These are phyloP conservation scores for Tillus elongatus DNA, from an alignment of 2,888 invertebrate species.

Conservation along the genomic window DNA sequence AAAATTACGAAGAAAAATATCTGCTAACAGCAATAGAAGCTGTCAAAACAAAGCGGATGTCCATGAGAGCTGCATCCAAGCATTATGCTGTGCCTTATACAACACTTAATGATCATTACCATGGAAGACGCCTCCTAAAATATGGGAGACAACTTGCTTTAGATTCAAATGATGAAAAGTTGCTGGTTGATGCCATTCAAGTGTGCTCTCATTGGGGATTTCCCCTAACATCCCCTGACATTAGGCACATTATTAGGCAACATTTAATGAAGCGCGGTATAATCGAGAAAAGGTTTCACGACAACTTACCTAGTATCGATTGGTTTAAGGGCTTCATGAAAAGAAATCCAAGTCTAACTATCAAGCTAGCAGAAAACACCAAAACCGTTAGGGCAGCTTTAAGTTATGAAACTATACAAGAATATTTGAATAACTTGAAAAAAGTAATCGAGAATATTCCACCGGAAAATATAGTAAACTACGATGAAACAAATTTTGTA, in stretches of 20 bases:
- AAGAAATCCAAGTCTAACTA: conserved; percentile 6
- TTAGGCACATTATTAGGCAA: conserved; percentile 7
- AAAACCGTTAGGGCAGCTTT: conserved; percentile 12
- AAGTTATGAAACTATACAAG: conserved; percentile 12
- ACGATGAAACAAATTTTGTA: too few species aligned
- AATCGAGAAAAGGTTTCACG: conserved; percentile 7
- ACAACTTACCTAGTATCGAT: conserved; percentile 11
- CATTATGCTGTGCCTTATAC: conserved; percentile 8
- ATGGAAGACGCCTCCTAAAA: conserved; percentile 4
- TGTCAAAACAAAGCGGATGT: background rate
- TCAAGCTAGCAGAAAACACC: conserved; percentile 12
- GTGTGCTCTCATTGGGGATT: conserved; percentile 9
- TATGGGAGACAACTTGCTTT: conserved; percentile 8
- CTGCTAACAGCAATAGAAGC: conserved; percentile 10
- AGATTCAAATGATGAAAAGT: conserved; percentile 1
- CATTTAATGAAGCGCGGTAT: conserved; percentile 8
- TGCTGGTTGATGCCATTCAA: background rate
- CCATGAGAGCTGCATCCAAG: conserved; percentile 8
- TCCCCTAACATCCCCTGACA: conserved; percentile 5
- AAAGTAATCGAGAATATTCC: conserved; percentile 12
- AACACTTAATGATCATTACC: conserved; percentile 1
- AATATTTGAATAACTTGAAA: conserved; percentile 16
- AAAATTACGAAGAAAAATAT: too few species aligned
- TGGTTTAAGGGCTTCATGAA: conserved; percentile 12
- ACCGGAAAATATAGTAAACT: too few species aligned